Percentiles rank a stretch among this genome's conserved stretches.
Conservation (phyloP, 2,888 invertebrate genomes). For the Leptinotarsa peninsularis region DNA sequence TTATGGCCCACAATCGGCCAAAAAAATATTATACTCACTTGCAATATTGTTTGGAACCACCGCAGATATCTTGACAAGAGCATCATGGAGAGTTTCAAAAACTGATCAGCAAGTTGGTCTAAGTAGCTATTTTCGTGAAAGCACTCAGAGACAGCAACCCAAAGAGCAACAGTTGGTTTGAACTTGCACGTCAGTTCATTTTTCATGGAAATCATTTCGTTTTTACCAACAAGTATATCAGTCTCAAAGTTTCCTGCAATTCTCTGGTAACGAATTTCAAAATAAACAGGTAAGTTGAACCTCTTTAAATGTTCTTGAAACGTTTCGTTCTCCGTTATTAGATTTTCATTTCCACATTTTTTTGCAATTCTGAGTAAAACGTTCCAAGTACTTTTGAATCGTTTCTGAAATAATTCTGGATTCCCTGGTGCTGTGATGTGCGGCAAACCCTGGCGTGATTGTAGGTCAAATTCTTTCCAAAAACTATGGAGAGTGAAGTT, state of each 20-base stretch:
- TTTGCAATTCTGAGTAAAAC: slow-evolving; percentile 80
- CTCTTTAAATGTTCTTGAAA: slow-evolving; percentile 81
- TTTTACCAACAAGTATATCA: slow-evolving; percentile 57
- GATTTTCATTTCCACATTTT: slow-evolving; percentile 72
- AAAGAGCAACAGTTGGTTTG: slow-evolving; percentile 64
- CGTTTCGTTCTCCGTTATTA: slow-evolving; percentile 75
- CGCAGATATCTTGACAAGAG: slow-evolving; percentile 82
- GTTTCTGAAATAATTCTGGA: slow-evolving; percentile 86
- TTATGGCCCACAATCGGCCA: no score
- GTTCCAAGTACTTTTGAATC: slow-evolving; percentile 82
- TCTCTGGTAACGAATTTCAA: slow-evolving; percentile 94
- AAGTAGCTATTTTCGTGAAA: slow-evolving; percentile 87
- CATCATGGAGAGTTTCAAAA: slow-evolving; percentile 91
- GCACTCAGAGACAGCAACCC: slow-evolving; percentile 68
- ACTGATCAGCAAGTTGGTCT: slow-evolving; percentile 81
- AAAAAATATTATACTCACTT: slow-evolving; percentile 39
- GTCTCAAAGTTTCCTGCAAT: slow-evolving; percentile 79
- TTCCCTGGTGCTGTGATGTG: slow-evolving; percentile 93
- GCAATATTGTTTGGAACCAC: slow-evolving; percentile 70
- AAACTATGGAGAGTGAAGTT: slow-evolving; percentile 87
- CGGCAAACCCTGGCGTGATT: slow-evolving; percentile 82
- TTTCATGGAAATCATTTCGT: slow-evolving; percentile 52
- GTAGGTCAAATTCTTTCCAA: slow-evolving; percentile 87
- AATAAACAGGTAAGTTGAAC: slow-evolving; percentile 97
- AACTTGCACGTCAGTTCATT: slow-evolving; percentile 66